Conservation (phyloP, 23 tunicate genomes). For the Aplidium turbinatum region DNA sequence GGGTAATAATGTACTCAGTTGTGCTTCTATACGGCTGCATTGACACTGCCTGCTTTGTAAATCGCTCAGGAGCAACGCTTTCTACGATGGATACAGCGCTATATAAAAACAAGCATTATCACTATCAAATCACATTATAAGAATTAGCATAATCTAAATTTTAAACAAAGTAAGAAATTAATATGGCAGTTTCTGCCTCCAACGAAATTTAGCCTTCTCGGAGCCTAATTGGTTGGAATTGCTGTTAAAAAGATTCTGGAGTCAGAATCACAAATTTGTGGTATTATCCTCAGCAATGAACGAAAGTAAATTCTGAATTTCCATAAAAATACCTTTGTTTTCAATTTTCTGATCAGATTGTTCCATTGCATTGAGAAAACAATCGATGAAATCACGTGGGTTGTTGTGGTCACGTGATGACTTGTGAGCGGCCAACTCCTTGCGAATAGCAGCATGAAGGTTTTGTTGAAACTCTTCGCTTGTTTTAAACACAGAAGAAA, state of each 20-base stretch:
- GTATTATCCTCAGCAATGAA: not conserved
- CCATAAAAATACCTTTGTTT: not conserved
- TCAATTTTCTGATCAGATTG: not conserved
- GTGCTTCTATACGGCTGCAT: too few relatives aligned
- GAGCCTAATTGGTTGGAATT: too few relatives aligned
- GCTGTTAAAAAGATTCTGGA: not conserved
- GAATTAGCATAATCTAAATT: not conserved
- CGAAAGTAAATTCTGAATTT: not conserved
- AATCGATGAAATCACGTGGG: conserved; percentile 60
- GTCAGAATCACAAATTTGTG: not conserved
- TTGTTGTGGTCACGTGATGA: conserved; percentile 31
- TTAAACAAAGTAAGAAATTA: not conserved
- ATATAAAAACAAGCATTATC: too few relatives aligned
- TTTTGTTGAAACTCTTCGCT: conserved; percentile 7
- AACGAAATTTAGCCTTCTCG: too few relatives aligned
- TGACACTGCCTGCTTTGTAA: too few relatives aligned
- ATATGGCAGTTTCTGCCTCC: too few relatives aligned
- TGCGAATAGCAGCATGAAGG: conserved; percentile 2
- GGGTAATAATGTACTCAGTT: too few relatives aligned
- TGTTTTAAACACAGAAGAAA: conserved; percentile 12
- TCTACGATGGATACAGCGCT: too few relatives aligned
- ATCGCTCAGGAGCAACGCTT: too few relatives aligned
- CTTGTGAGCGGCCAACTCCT: conserved; percentile 38
- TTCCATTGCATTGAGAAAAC: conserved; percentile 44
- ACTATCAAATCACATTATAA: too few relatives aligned